phyloP scores from a whole-genome alignment of 1,140 invertebrate genomes.

The Neodiprion virginianus region DNA sequence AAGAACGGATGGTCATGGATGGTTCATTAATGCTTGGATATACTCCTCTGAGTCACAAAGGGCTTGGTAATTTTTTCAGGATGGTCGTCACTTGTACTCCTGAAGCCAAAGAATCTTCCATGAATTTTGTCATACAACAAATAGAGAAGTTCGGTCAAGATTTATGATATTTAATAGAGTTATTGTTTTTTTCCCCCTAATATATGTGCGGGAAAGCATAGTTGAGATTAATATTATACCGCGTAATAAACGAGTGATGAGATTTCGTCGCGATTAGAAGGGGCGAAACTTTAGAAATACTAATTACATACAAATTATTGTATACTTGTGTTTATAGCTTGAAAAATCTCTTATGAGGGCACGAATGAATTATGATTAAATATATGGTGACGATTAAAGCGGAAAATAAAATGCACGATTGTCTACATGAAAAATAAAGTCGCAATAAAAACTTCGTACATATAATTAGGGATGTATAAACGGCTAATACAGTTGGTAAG shows the following conservation, averaged over 20 bases:
- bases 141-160: constrained; percentile 66
- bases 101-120: constrained; percentile 61
- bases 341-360: too few species aligned
- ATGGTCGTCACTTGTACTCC: constrained; percentile 86
- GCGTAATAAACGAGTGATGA: too few species aligned
- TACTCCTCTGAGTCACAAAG: constrained; percentile 73
- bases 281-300: too few species aligned
- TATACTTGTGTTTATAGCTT: too few species aligned
- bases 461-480: too few species aligned
- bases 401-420: not conserved
- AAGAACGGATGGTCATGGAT: constrained; percentile 78
- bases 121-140: constrained; percentile 70
- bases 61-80: constrained; percentile 85
- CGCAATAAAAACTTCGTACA: not conserved
- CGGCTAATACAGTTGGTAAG: too few species aligned
- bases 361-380: too few species aligned
- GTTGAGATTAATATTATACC: too few species aligned
- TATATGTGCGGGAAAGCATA: too few species aligned
- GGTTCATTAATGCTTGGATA: constrained; percentile 89
- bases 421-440: not conserved
- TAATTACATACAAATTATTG: too few species aligned
- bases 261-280: too few species aligned
- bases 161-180: constrained; percentile 37
- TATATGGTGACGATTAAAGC: not conserved
- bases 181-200: too few species aligned